Evolutionary conservation across 2,113 vertebrate species (phyloP), one percentile per base, ranked within the genome.

Genomic region (Lycaon pictus): DNA sequence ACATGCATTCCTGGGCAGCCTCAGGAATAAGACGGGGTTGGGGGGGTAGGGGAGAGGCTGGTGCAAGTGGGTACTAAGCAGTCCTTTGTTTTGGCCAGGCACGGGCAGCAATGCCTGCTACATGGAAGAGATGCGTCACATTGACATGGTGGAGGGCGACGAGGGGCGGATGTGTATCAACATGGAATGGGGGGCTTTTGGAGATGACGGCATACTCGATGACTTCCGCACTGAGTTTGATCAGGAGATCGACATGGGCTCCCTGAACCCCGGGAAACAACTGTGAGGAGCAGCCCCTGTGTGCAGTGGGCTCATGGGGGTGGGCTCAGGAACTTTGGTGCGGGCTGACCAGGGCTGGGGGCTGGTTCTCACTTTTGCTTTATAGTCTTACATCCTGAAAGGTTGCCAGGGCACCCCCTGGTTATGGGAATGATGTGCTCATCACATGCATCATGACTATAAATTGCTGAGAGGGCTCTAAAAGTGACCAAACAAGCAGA

Each of bases 41-140:
- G 29, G 37, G 37, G 16, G 11, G 4, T 5, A 4, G n/a, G n/a
- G n/a, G 29, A 22, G 67, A 23, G 16, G 37, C 11, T 0, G 0
- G 4, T 7, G 7, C 1, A 1, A 19, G 4, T 20, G 7, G 32
- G 17, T 35, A 6, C 77, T 88, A 71, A 96, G 22, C 35, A 4
- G 27, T 53, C 22, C 1, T 55, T 86, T 88, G 83, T 89, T 63
- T 53, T 27, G 87, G 1, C 19, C 96, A 99, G 99, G 99, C 58
- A 99, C 99, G 0, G 99, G 99, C 1, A 99, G 99, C 92, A 99
- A 99, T 0, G 99, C 99, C 65, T 99, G 99, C 96, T 99, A 99
- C 99, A 99, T 99, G 99, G 99, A 99, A 98, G 99, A 99, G 97
- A 99, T 99, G 99, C 99, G 99, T 16, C 99, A 99, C 98, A 98